A percentile compares a stretch with the other conserved stretches of the same genome.
phyloP scores from a whole-genome alignment of 2,113 vertebrate genomes.

The Neofelis nebulosa region DNA sequence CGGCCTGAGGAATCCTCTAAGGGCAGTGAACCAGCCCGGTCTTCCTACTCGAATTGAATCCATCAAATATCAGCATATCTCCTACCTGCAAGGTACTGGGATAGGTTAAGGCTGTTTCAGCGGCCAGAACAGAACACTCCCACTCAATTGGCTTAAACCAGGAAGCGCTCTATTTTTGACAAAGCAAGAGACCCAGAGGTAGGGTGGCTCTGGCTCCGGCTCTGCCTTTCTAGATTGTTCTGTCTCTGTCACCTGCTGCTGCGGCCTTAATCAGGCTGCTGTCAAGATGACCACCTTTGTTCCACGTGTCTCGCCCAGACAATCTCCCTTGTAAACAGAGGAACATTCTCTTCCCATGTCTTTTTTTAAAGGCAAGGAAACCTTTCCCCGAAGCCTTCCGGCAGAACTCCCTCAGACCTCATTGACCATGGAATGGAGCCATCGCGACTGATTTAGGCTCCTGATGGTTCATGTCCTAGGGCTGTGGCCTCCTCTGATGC shows the following conservation, averaged over 20 bases:
- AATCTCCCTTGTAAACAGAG: background rate
- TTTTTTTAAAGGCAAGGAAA: background rate
- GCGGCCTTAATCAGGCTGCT: background rate
- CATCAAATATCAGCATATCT: background rate
- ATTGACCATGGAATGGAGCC: background rate
- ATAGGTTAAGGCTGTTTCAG: background rate
- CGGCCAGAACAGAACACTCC: background rate
- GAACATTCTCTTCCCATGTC: background rate
- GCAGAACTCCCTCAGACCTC: background rate
- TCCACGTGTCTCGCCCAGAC: background rate
- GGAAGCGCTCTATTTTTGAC: background rate
- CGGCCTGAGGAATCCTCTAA: too few relatives aligned
- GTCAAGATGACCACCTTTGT: background rate
- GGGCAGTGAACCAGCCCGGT: too few relatives aligned
- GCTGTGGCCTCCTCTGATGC: background rate
- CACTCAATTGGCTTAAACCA: background rate
- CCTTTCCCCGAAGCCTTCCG: background rate
- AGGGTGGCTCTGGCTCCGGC: background rate
- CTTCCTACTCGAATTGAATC: background rate
- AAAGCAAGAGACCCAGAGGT: rapidly evolving
- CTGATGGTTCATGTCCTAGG: rapidly evolving
- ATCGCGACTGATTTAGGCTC: rapidly evolving
- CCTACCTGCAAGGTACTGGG: too few relatives aligned
- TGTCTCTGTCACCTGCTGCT: background rate
- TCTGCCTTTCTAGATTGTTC: background rate